Conservation (phyloP, 2,797 vertebrate genomes). For the Sphenopsis melanotis region DNA sequence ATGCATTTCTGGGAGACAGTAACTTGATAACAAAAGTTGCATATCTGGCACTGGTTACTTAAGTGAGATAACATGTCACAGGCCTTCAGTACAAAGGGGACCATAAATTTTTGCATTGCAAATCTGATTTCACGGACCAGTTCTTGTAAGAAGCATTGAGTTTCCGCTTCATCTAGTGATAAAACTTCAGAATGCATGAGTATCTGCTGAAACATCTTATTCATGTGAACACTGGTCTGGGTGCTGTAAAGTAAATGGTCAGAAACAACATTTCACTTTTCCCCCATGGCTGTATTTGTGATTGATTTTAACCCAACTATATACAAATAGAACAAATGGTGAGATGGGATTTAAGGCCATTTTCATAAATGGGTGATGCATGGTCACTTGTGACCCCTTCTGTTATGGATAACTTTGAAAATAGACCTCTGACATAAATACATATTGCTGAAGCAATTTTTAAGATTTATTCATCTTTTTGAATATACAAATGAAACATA, state of each 20-base stretch:
- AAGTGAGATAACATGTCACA: slow-evolving; percentile 49
- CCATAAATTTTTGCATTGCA: slow-evolving; percentile 54
- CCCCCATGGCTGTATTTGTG: neutral
- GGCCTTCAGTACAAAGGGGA: slow-evolving; percentile 41
- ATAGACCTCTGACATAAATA: neutral
- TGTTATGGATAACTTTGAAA: slow-evolving; percentile 22
- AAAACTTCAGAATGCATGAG: slow-evolving; percentile 46
- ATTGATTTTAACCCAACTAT: neutral
- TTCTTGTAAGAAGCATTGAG: slow-evolving; percentile 56
- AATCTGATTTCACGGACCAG: slow-evolving; percentile 64
- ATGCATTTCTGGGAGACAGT: slow-evolving; percentile 49
- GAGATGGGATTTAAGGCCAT: neutral
- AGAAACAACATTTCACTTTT: neutral
- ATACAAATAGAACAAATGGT: neutral
- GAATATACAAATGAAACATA: neutral
- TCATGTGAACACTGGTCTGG: slow-evolving; percentile 14
- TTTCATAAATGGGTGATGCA: neutral
- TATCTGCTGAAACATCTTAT: slow-evolving; percentile 45
- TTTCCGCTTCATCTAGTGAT: slow-evolving; percentile 49
- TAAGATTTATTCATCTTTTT: slow-evolving; percentile 24
- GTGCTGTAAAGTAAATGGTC: neutral
- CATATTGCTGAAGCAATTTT: neutral
- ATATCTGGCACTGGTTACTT: slow-evolving; percentile 21
- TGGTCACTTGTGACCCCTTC: neutral
- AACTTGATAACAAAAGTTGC: slow-evolving; percentile 63